These are phyloP conservation scores for Hypothenemus hampei DNA, from an alignment of 1,140 invertebrate genomes.

Conservation along the genomic window DNA sequence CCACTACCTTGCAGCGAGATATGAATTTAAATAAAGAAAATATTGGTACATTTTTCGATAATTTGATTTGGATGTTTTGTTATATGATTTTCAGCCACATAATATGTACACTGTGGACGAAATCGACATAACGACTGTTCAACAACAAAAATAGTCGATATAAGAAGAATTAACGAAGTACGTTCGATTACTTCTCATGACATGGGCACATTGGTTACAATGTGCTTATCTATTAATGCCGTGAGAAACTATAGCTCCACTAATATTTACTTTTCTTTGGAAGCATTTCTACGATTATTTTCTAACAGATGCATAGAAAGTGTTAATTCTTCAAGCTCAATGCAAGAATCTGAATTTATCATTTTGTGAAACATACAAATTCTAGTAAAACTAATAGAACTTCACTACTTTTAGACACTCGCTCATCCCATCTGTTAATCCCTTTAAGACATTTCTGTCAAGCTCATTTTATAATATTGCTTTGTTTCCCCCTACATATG, in stretches of 20 bases:
- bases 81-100: too few relatives aligned
- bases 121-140: constrained; percentile 48
- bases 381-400: constrained; percentile 33
- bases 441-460: too few relatives aligned
- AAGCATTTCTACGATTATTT: constrained; percentile 40
- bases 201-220: constrained; percentile 45
- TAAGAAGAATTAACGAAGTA: constrained; percentile 47
- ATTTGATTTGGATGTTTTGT: too few relatives aligned
- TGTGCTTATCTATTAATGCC: constrained; percentile 42
- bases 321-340: constrained; percentile 43
- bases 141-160: constrained; percentile 39
- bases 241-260: constrained; percentile 43
- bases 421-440: too few relatives aligned
- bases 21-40: background rate
- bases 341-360: constrained; percentile 40
- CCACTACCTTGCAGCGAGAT: background rate
- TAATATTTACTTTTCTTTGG: constrained; percentile 46
- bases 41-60: too few relatives aligned
- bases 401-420: constrained; percentile 40
- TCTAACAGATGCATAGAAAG: constrained; percentile 35
- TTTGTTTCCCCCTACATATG: too few relatives aligned
- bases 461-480: too few relatives aligned
- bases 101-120: too few relatives aligned
- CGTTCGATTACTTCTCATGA: constrained; percentile 45
- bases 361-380: constrained; percentile 41